Percentiles rank a stretch among this genome's conserved stretches.
These are phyloP conservation scores for Solenopsis fugax DNA, from an alignment of 1,140 invertebrate genomes.

Conservation along the genomic window DNA sequence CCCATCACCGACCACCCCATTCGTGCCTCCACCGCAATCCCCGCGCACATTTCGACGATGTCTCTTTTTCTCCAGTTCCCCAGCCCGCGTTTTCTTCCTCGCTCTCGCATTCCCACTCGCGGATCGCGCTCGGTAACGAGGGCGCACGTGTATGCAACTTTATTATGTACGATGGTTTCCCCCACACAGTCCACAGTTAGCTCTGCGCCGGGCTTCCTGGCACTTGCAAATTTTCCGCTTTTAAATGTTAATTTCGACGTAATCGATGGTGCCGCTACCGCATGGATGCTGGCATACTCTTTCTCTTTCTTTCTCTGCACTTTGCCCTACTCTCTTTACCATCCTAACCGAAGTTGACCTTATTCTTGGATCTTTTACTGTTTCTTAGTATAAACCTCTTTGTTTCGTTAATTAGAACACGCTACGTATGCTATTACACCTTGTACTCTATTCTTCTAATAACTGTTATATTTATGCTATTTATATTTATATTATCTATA, in stretches of 20 bases:
- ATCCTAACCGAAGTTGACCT: neutral
- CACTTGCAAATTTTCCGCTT: constrained; percentile 82
- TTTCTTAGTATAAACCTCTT: constrained; percentile 7
- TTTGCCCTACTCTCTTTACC: neutral
- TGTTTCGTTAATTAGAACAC: constrained; percentile 6
- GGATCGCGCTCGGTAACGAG: constrained; percentile 70
- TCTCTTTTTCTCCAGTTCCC: constrained; percentile 42
- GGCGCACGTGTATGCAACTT: constrained; percentile 66
- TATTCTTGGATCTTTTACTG: neutral
- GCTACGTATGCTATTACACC: neutral
- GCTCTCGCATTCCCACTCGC: constrained; percentile 6
- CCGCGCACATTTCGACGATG: constrained; percentile 49
- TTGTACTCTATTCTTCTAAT: neutral
- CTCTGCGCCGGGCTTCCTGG: constrained; percentile 68
- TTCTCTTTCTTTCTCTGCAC: neutral
- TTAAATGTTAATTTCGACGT: constrained; percentile 81
- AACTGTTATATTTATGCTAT: neutral
- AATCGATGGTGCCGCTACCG: constrained; percentile 76
- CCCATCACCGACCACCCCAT: constrained; percentile 1
- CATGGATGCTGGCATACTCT: constrained; percentile 47
- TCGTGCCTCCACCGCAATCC: constrained; percentile 18
- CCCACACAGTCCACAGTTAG: constrained; percentile 62
- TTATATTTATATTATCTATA: neutral
- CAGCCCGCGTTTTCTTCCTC: constrained; percentile 5
- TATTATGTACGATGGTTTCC: constrained; percentile 71